A percentile compares a stretch with the other conserved stretches of the same genome.
These are phyloP conservation scores for Ochlodes sylvanus DNA, from an alignment of 2,888 invertebrate genomes.

Conservation along the genomic window DNA sequence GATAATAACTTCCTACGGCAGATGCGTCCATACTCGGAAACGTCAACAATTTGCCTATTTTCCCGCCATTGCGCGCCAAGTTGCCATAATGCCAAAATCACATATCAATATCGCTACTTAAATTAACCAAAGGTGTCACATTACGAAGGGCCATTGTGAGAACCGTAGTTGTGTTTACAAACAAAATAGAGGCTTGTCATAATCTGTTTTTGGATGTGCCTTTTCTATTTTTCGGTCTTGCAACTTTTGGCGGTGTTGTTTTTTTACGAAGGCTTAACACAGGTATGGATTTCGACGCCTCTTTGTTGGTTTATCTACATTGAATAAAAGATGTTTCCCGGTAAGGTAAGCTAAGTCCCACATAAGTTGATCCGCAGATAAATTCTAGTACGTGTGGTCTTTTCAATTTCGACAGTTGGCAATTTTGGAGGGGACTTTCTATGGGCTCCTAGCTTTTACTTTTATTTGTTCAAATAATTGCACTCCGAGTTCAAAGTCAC, in stretches of 20 bases:
- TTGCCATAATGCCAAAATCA: constrained; percentile 67
- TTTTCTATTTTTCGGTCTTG: constrained; percentile 77
- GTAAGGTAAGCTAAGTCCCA: constrained; percentile 73
- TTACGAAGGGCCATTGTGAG: constrained; percentile 72
- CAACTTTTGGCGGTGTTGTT: constrained; percentile 68
- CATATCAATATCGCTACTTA: constrained; percentile 75
- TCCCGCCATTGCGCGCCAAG: constrained; percentile 65
- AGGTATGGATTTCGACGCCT: constrained; percentile 83
- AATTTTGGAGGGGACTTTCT: constrained; percentile 57
- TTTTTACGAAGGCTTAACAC: constrained; percentile 65
- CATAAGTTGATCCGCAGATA: constrained; percentile 65
- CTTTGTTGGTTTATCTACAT: constrained; percentile 75
- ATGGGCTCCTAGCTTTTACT: constrained; percentile 63
- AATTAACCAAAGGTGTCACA: constrained; percentile 79
- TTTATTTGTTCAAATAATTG: constrained; percentile 56
- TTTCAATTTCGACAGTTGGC: constrained; percentile 68
- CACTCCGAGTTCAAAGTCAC: constrained; percentile 49
- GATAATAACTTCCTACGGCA: constrained; percentile 57
- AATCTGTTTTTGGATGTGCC: constrained; percentile 81
- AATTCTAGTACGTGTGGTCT: constrained; percentile 73
- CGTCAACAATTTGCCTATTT: constrained; percentile 81
- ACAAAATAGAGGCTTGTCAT: constrained; percentile 83
- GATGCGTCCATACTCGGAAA: constrained; percentile 65
- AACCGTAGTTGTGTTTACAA: constrained; percentile 75
- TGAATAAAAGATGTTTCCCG: constrained; percentile 70